phyloP scores from a whole-genome alignment of 2,113 vertebrate genomes.

The Dicerorhinus sumatrensis region DNA sequence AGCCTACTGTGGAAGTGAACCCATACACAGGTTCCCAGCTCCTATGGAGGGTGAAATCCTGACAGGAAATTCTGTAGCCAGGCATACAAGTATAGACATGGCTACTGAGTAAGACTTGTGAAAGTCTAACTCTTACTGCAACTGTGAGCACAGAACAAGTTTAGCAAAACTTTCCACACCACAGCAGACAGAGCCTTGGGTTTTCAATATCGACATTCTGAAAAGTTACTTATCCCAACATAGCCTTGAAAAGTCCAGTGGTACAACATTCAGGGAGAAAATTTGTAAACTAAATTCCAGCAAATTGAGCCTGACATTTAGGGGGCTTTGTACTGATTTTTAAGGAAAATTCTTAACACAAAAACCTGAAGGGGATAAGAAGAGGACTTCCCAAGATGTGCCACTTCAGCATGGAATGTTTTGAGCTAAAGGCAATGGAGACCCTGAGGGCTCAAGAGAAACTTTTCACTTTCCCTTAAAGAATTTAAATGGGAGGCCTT shows the following conservation, averaged over 20 bases:
- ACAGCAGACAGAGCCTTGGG: not conserved
- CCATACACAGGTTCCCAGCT: not conserved
- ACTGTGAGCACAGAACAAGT: not conserved
- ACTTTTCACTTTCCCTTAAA: too few relatives aligned
- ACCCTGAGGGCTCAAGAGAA: too few relatives aligned
- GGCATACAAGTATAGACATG: not conserved
- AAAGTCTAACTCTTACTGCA: not conserved
- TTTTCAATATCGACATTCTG: not conserved
- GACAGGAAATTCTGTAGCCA: not conserved
- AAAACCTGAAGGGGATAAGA: too few relatives aligned
- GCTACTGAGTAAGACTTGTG: not conserved
- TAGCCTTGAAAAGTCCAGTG: not conserved
- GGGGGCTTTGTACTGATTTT: not conserved
- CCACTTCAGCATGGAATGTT: too few relatives aligned
- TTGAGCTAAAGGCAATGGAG: too few relatives aligned
- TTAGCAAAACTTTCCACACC: not conserved
- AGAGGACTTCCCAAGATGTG: too few relatives aligned
- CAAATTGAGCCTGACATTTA: not conserved
- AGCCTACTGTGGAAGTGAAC: not conserved
- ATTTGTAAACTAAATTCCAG: not conserved
- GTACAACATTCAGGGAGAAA: not conserved
- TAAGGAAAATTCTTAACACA: slow-evolving; percentile 15
- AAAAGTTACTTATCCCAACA: not conserved
- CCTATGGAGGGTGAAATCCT: not conserved
- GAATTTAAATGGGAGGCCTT: too few relatives aligned